phyloP scores from a whole-genome alignment of 2,888 invertebrate species.

The Troglohyphantes excavatus region DNA sequence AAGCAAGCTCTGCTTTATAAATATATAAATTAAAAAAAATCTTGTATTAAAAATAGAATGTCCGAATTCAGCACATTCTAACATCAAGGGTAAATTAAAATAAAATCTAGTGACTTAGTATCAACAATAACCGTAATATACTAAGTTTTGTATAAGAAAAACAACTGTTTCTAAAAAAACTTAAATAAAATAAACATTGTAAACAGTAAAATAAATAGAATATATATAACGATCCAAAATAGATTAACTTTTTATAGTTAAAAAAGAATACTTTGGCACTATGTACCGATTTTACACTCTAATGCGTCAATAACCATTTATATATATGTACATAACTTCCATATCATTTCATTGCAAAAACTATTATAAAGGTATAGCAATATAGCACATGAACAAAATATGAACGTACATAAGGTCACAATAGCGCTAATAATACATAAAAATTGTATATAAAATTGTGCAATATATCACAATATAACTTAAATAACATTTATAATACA shows the following conservation, averaged over 20 bases:
- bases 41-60: neutral
- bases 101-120: neutral
- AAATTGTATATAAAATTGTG: conserved; percentile 26
- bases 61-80: conserved; percentile 2
- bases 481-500: neutral
- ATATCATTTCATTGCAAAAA: conserved; percentile 33
- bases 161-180: neutral
- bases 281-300: conserved; percentile 47
- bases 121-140: neutral
- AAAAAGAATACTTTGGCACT: conserved; percentile 61
- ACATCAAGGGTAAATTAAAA: neutral
- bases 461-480: conserved; percentile 10
- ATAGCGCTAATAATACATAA: neutral
- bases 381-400: conserved; percentile 32
- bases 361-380: conserved; percentile 35
- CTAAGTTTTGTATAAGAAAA: neutral
- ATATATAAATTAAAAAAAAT: conserved; percentile 12
- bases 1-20: conserved; percentile 32
- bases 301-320: conserved; percentile 47
- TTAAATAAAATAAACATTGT: neutral
- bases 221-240: conserved; percentile 45
- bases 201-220: conserved; percentile 41
- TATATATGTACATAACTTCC: conserved; percentile 58
- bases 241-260: conserved; percentile 48
- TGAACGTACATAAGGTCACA: conserved; percentile 12